Percentiles rank a stretch among this genome's conserved stretches.
phyloP scores from a whole-genome alignment of 2,888 invertebrate species.

The Junonia oenone region DNA sequence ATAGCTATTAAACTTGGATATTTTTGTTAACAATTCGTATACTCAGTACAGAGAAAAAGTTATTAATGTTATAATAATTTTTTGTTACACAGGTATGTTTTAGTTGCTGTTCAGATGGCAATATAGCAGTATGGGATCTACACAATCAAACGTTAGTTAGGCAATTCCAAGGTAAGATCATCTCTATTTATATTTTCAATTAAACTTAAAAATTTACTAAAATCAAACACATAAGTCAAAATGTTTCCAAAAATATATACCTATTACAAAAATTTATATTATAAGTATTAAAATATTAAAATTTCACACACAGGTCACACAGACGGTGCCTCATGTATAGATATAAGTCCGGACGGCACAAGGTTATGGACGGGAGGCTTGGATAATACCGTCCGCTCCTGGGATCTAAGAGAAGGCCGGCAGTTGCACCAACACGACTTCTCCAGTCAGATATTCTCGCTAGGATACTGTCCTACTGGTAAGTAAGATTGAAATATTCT shows the following conservation, averaged over 20 bases:
- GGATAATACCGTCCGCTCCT: slow-evolving; percentile 97
- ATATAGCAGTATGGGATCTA: slow-evolving; percentile 97
- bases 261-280: too few species aligned
- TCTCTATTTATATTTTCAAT: too few species aligned
- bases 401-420: slow-evolving; percentile 96
- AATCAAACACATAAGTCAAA: too few species aligned
- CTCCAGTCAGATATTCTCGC: slow-evolving; percentile 91
- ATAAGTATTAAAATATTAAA: neutral
- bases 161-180: slow-evolving; percentile 93
- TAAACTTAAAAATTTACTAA: too few species aligned
- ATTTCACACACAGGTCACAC: slow-evolving; percentile 84
- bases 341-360: slow-evolving; percentile 95
- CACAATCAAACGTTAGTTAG: slow-evolving; percentile 94
- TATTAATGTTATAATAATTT: neutral
- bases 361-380: slow-evolving; percentile 95
- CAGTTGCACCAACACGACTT: slow-evolving; percentile 98
- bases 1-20: too few species aligned
- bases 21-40: too few species aligned
- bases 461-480: slow-evolving; percentile 95
- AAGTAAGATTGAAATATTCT: neutral
- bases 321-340: slow-evolving; percentile 98
- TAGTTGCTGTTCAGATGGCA: slow-evolving; percentile 98
- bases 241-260: too few species aligned
- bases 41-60: neutral
- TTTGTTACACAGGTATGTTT: slow-evolving; percentile 86